A percentile compares a stretch with the other conserved stretches of the same genome.
Conservation (phyloP, 2,888 invertebrate genomes). For the Lasioglossum pauxillum region DNA sequence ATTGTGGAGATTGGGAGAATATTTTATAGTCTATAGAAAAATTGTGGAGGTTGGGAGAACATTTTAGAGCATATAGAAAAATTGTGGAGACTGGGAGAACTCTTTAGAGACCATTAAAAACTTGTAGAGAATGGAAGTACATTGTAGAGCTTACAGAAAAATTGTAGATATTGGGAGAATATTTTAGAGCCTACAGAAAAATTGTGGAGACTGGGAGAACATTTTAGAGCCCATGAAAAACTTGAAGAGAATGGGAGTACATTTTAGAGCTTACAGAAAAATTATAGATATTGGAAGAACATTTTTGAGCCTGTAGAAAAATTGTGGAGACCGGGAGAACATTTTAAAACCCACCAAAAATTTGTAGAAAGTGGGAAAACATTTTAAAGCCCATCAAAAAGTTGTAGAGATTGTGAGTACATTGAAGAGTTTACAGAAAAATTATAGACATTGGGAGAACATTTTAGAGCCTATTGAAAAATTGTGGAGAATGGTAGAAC, state of each 20-base stretch:
- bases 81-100: too few species aligned
- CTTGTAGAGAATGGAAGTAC: not conserved
- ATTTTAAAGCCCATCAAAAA: too few species aligned
- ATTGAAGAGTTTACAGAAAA: not conserved
- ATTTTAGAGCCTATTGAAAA: not conserved
- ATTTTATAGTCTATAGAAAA: too few species aligned
- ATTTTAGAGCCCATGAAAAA: rapidly evolving
- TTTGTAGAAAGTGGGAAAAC: too few species aligned
- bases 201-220: too few species aligned
- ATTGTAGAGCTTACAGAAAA: not conserved
- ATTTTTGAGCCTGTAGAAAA: not conserved
- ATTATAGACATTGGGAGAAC: not conserved
- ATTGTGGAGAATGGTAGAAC: not conserved
- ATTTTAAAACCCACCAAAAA: not conserved
- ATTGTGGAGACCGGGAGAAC: not conserved
- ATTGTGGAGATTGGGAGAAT: too few species aligned
- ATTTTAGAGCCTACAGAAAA: not conserved
- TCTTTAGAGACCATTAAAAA: not conserved
- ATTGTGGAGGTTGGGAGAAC: too few species aligned
- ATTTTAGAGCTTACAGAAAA: too few species aligned
- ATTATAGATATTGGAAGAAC: rapidly evolving
- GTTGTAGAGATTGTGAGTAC: too few species aligned
- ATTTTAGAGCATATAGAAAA: too few species aligned
- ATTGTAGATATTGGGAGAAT: not conserved
- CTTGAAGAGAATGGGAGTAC: rapidly evolving